Percentiles rank a stretch among this genome's conserved stretches.
These are phyloP conservation scores for Cyprinodon tularosa DNA, from an alignment of 2,113 vertebrate species.

Conservation along the genomic window DNA sequence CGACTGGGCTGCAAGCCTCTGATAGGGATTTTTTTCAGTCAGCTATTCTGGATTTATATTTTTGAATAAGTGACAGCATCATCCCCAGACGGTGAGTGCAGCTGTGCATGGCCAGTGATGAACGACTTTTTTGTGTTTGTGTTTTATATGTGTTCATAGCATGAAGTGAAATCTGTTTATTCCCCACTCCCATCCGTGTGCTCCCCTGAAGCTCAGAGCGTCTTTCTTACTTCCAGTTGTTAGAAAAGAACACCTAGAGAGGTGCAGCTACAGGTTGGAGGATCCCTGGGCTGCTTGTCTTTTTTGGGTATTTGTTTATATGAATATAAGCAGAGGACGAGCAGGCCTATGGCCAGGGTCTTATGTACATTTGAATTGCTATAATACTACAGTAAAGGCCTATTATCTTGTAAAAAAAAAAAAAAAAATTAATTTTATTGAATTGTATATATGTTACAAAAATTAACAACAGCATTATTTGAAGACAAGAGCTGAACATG, in stretches of 20 bases:
- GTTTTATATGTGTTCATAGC: background rate
- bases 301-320: constrained; percentile 1
- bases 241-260: constrained; percentile 10
- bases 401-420: no score
- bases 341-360: background rate
- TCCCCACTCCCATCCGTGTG: constrained; percentile 4
- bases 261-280: constrained; percentile 75
- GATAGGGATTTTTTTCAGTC: constrained; percentile 49
- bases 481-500: constrained; percentile 23
- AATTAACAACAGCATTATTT: no score
- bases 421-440: no score
- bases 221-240: constrained; percentile 41
- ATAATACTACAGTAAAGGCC: no score
- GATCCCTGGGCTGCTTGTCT: background rate
- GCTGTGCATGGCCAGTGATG: background rate
- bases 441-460: no score
- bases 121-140: background rate
- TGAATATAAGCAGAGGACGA: constrained; percentile 4
- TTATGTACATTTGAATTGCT: background rate
- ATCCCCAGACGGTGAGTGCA: constrained; percentile 64
- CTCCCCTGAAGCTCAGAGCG: constrained; percentile 20
- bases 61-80: constrained; percentile 39
- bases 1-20: constrained; percentile 51
- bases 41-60: constrained; percentile 40
- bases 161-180: constrained; percentile 19